Evolutionary conservation across 2,888 invertebrate species (phyloP).

Genomic region (Morpho deidamia): DNA sequence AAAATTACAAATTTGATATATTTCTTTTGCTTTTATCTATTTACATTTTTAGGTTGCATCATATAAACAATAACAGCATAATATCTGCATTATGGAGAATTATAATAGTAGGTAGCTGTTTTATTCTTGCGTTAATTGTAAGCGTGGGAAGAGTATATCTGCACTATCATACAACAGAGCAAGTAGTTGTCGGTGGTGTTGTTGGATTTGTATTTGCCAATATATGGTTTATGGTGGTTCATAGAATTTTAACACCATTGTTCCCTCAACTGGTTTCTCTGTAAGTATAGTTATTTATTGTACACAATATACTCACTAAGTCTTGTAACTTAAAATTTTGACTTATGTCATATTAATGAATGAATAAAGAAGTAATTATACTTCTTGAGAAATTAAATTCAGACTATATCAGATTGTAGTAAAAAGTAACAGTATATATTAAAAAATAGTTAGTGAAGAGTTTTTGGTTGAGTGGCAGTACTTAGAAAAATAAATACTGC

Average conservation of each 20-base stretch:
- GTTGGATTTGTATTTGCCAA: slow-evolving; percentile 86
- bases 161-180: slow-evolving; percentile 89
- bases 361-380: too few species aligned
- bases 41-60: slow-evolving; percentile 82
- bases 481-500: too few species aligned
- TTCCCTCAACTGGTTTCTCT: slow-evolving; percentile 91
- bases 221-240: slow-evolving; percentile 89
- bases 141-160: slow-evolving; percentile 88
- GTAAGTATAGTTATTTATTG: slow-evolving; percentile 74
- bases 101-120: slow-evolving; percentile 80
- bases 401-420: too few species aligned
- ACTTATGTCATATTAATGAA: too few species aligned
- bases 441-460: too few species aligned
- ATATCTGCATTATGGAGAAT: slow-evolving; percentile 86
- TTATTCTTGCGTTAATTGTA: slow-evolving; percentile 79
- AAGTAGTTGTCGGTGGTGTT: slow-evolving; percentile 88
- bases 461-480: too few species aligned
- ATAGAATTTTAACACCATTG: slow-evolving; percentile 87
- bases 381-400: too few species aligned
- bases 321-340: not conserved
- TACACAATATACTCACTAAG: too few species aligned
- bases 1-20: not conserved
- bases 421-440: too few species aligned
- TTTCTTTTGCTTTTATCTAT: too few species aligned
- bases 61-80: slow-evolving; percentile 87